Conservation (phyloP, 2,113 vertebrate genomes). For the Mormyrus lacerda region DNA sequence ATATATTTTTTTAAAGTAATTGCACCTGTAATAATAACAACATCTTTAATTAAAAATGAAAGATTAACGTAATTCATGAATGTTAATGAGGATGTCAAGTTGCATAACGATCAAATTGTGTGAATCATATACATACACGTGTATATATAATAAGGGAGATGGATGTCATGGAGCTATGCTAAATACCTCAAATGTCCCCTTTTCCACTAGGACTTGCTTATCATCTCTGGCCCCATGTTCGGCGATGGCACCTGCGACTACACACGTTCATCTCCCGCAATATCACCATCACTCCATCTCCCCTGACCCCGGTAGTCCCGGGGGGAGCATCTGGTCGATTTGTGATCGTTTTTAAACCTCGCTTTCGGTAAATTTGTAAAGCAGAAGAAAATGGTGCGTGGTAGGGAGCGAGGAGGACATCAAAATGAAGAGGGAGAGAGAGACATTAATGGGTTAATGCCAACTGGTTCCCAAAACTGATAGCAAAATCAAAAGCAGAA, state of each 20-base stretch:
- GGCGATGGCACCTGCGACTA: neutral
- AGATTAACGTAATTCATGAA: neutral
- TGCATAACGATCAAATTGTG: neutral
- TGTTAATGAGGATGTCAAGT: neutral
- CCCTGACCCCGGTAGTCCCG: neutral
- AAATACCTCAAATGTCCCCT: neutral
- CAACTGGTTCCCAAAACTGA: neutral
- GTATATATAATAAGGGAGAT: neutral
- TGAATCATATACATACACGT: neutral
- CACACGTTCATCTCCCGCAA: neutral
- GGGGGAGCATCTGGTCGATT: neutral
- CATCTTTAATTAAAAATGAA: neutral
- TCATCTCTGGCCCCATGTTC: neutral
- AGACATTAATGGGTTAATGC: neutral
- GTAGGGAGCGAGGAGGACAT: neutral
- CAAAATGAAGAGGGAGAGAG: neutral
- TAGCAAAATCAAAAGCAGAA: neutral
- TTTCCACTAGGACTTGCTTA: neutral
- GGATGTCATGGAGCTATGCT: neutral
- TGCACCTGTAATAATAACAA: neutral
- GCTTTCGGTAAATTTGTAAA: neutral
- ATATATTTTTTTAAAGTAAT: neutral
- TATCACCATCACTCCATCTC: neutral
- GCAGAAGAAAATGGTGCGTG: neutral
- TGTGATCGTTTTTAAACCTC: neutral